Conservation (phyloP, 2,113 vertebrate genomes). For the Eretmodus cyanostictus region DNA sequence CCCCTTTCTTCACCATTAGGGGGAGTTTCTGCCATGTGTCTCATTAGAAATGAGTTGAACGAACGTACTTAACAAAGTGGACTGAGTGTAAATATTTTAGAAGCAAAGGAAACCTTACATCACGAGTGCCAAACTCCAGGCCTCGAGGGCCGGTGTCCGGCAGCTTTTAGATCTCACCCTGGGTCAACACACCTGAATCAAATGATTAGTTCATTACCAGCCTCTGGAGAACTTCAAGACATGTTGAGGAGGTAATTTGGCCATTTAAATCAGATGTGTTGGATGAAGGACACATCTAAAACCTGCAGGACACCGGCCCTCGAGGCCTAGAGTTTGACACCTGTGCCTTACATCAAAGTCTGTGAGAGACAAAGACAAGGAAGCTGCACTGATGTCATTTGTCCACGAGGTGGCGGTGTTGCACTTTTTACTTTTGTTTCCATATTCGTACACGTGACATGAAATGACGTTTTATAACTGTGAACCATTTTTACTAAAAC, state of each 20-base stretch:
- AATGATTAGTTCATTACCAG: not conserved
- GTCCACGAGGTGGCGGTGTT: not conserved
- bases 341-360: not conserved
- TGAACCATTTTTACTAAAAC: not conserved
- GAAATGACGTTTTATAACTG: not conserved
- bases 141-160: rapidly evolving
- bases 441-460: not conserved
- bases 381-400: rapidly evolving
- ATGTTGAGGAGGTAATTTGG: not conserved
- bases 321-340: rapidly evolving
- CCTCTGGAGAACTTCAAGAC: not conserved
- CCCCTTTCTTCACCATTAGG: not conserved
- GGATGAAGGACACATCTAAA: not conserved
- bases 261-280: not conserved
- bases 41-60: not conserved
- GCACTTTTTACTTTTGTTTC: not conserved
- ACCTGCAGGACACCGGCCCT: not conserved
- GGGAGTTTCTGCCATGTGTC: not conserved
- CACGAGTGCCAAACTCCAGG: rapidly evolving
- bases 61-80: rapidly evolving
- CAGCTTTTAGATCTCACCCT: not conserved
- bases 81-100: not conserved
- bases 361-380: not conserved
- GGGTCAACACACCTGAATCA: not conserved
- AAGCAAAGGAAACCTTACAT: not conserved